Conservation (phyloP, 2,888 invertebrate genomes). For the Hemistola chrysoprasaria region DNA sequence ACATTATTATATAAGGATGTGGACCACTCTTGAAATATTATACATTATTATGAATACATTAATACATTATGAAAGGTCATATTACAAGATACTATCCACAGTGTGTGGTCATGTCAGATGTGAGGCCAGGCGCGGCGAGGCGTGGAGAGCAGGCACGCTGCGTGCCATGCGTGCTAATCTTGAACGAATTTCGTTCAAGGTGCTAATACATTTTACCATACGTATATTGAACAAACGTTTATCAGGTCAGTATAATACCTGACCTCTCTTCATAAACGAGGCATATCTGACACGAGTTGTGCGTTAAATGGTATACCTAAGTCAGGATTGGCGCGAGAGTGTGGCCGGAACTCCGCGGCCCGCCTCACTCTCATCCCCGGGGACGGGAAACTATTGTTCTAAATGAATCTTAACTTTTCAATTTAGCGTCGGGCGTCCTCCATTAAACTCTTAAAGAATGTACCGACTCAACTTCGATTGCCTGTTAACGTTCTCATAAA, state of each 20-base stretch:
- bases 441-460: slow-evolving; percentile 32
- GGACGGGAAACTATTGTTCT: slow-evolving; percentile 31
- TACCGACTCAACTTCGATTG: slow-evolving; percentile 39
- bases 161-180: background rate
- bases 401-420: slow-evolving; percentile 42
- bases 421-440: slow-evolving; percentile 30
- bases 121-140: background rate
- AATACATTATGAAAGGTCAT: too few relatives aligned
- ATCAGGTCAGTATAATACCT: too few relatives aligned
- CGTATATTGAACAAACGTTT: slow-evolving; percentile 12
- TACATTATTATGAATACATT: too few relatives aligned
- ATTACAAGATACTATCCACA: too few relatives aligned
- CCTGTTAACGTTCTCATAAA: slow-evolving; percentile 39
- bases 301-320: slow-evolving; percentile 4
- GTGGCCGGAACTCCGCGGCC: slow-evolving; percentile 1
- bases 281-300: slow-evolving; percentile 27
- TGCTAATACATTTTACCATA: slow-evolving; percentile 19
- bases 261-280: slow-evolving; percentile 20
- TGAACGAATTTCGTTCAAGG: slow-evolving; percentile 1
- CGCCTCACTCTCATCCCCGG: slow-evolving; percentile 1
- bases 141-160: background rate
- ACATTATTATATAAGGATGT: slow-evolving; percentile 16
- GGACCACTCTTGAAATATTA: too few relatives aligned
- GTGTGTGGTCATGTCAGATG: too few relatives aligned
- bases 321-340: background rate